Base-by-base conservation (phyloP, 2,797 vertebrate species). In the Antrozous pallidus region DNA sequence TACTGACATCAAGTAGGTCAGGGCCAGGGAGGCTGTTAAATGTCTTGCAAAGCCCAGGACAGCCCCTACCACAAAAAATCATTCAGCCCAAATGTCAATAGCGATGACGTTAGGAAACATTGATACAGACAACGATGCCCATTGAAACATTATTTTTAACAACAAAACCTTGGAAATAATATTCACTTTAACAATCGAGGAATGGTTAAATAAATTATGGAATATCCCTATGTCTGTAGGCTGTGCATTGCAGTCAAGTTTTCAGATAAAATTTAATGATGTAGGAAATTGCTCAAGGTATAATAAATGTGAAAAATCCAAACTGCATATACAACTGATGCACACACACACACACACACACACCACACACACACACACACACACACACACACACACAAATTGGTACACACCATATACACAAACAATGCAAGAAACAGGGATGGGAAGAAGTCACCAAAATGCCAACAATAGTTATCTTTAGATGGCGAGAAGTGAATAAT, bases 121-220 rank as follows among this genome's bases (percentile, higher is more conserved):
- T 18, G 56, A 65, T 26, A 8, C 0, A 70, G 69, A 61, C 36
- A 33, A 84, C 82, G 2, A 20, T 78, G 58, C n/a, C 80, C 78
- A 56, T 0, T 18, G 69, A 82, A 69, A 49, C 36, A 80, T 67
- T 90, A 80, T 58, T 90, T 45, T 38, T 61, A 65, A 88, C 7
- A 51, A 9, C 40, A 78, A 92, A 20, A 82, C 58, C 47, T 88
- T 92, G 54, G 82, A 88, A 93, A 92, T 85, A 28, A 58, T 81
- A 40, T 81, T 85, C 10, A 36, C 33, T 51, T 78, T 5, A 93
- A 90, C 40, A 82, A 58, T 6, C 79, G 61, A 51, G 40, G 45
- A 85, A 51, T 54, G 45, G 33, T 74, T 90, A 88, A 45, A 86
- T 26, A 45, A 70, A 84, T 75, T 51, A 88, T 8, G 13, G 36